Conservation (phyloP, 2,113 vertebrate genomes). For the Crotophaga sulcirostris region DNA sequence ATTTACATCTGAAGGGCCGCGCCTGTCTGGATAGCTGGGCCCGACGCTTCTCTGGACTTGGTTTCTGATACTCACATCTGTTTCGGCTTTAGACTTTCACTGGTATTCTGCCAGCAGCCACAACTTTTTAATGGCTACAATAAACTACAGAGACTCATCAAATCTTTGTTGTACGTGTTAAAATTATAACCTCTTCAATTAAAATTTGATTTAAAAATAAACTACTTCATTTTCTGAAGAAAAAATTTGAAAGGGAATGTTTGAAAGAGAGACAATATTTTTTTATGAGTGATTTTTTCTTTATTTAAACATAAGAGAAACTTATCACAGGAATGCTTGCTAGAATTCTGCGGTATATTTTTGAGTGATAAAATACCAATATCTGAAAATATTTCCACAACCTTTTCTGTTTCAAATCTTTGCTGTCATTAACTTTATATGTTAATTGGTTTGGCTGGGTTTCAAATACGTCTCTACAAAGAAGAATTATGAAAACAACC, state of each 20-base stretch:
- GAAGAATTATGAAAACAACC: not conserved
- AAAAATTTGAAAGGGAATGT: slow-evolving; percentile 3
- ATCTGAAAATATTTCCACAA: slow-evolving; percentile 69
- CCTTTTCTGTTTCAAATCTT: slow-evolving; percentile 57
- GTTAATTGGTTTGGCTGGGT: not conserved
- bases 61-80: slow-evolving; percentile 80
- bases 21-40: slow-evolving; percentile 62
- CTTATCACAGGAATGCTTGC: slow-evolving; percentile 50
- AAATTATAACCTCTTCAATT: slow-evolving; percentile 82
- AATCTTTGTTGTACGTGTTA: slow-evolving; percentile 82
- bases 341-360: slow-evolving; percentile 66
- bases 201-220: slow-evolving; percentile 74
- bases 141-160: slow-evolving; percentile 84
- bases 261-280: slow-evolving; percentile 11
- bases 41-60: slow-evolving; percentile 70
- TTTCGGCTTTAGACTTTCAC: slow-evolving; percentile 83
- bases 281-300: not conserved
- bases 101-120: slow-evolving; percentile 82
- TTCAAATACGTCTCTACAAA: not conserved
- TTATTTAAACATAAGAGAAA: slow-evolving; percentile 64
- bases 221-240: not conserved
- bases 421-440: not conserved
- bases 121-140: slow-evolving; percentile 81
- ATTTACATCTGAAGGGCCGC: slow-evolving; percentile 63
- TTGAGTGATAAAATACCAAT: slow-evolving; percentile 58